phyloP scores from a whole-genome alignment of 2,797 vertebrate species.

The Lepilemur ruficaudatus region DNA sequence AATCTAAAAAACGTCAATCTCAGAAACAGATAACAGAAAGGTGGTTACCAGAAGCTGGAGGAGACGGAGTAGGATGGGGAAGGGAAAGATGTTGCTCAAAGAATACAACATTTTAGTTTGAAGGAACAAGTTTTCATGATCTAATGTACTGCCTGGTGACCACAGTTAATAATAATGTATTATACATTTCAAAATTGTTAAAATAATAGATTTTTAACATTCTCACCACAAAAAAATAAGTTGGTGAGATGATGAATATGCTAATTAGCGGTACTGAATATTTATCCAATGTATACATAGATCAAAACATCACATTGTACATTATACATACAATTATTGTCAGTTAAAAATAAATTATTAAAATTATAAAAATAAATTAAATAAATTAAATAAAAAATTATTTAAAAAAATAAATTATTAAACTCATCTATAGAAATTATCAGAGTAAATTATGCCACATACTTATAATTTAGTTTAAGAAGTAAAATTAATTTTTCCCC shows the following conservation, averaged over 20 bases:
- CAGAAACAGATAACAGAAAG: neutral
- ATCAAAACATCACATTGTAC: too few relatives aligned
- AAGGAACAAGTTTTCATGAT: neutral
- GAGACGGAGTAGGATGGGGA: too few relatives aligned
- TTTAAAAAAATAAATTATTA: neutral
- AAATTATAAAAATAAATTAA: too few relatives aligned
- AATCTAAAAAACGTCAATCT: neutral
- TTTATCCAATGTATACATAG: too few relatives aligned
- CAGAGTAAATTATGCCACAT: neutral
- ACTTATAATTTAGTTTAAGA: neutral
- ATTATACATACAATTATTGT: neutral
- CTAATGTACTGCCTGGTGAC: neutral
- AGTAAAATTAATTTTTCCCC: neutral
- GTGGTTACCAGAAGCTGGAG: neutral
- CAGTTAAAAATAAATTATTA: neutral
- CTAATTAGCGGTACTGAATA: too few relatives aligned
- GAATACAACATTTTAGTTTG: neutral
- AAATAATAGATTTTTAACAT: neutral
- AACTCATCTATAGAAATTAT: neutral
- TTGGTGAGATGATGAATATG: neutral
- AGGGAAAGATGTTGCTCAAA: neutral
- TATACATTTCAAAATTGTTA: neutral
- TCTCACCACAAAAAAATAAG: neutral
- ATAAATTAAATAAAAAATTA: too few relatives aligned
- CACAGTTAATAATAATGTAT: neutral